Evolutionary conservation across 2,113 vertebrate genomes (phyloP), one percentile per base, ranked within the genome.

Genomic region (Conger conger): DNA sequence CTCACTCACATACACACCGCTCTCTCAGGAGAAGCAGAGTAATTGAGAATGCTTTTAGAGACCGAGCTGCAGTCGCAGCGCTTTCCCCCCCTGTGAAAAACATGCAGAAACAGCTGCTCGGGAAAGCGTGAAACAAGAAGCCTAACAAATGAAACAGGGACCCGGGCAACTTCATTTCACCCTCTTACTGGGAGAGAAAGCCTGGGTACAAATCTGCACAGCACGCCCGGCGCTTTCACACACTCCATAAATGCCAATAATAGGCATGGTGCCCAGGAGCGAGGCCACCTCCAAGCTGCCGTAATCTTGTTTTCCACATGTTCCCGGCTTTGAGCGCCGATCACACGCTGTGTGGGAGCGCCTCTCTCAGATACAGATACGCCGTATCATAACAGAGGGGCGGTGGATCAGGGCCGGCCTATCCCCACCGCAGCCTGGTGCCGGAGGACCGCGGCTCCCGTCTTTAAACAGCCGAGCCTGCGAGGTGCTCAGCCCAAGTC

Each of bases 91-190:
- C 79, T 80, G 23, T 60, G 30, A 54, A 33, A 54, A 54, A 35
- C n/a, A 33, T 50, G 80, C 80, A 40, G 23, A 50, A 84, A 79
- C 76, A 63, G 83, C 36, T 84, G 77, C 77, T 35, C 53, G n/a
- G 76, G 53, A 79, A 60, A 35, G 35, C 77, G 53, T 73, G 84
- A 85, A 80, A 84, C 37, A 80, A 81, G 36, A 85, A 6, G 30
- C 53, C 33, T 11, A 2, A 78, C 54, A 45, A 68, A 45, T 80
- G 54, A 80, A 85, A 85, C 18, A 68, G 18, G 3, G 35, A 53
- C 33, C 35, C 8, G 27, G 37, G 35, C n/a, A 63, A 60, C 76
- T 40, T 23, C 35, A 35, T 40, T 80, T 40, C 83, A 11, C 33
- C 35, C 78, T 63, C 54, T 23, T 79, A n/a, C 68, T 73, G 68